These are phyloP conservation scores for Malurus melanocephalus DNA, from an alignment of 2,113 vertebrate species.

Conservation along the genomic window DNA sequence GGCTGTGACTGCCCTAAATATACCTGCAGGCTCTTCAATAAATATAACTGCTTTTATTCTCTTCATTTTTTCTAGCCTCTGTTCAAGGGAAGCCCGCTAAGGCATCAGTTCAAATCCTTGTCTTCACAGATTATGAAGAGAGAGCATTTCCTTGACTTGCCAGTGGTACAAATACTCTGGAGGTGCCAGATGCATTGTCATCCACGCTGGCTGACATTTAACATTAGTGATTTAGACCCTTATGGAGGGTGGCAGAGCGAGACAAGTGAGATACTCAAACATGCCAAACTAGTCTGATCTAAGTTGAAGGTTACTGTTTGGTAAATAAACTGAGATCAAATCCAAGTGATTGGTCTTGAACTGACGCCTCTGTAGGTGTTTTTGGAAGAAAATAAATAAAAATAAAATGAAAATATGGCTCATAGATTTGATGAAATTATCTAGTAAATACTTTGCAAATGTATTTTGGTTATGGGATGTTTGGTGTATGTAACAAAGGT, in stretches of 20 bases:
- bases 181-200: background rate
- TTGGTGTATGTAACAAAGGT: background rate
- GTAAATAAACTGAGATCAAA: background rate
- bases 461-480: background rate
- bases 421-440: background rate
- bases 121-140: background rate
- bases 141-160: background rate
- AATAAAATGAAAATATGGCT: background rate
- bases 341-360: background rate
- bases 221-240: background rate
- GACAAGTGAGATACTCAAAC: background rate
- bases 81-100: too few species aligned
- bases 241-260: fast-evolving
- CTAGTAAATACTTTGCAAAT: background rate
- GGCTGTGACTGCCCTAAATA: too few species aligned
- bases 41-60: too few species aligned
- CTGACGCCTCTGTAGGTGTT: background rate
- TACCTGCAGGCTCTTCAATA: too few species aligned
- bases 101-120: background rate
- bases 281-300: background rate
- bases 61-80: too few species aligned
- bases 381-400: background rate
- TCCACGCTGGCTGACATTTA: background rate
- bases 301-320: slow-evolving; percentile 11
- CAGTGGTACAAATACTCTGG: background rate